Percentiles rank a stretch among this genome's conserved stretches.
Evolutionary conservation across 2,113 vertebrate species (phyloP).

Genomic region (Catharus bicknelli): DNA sequence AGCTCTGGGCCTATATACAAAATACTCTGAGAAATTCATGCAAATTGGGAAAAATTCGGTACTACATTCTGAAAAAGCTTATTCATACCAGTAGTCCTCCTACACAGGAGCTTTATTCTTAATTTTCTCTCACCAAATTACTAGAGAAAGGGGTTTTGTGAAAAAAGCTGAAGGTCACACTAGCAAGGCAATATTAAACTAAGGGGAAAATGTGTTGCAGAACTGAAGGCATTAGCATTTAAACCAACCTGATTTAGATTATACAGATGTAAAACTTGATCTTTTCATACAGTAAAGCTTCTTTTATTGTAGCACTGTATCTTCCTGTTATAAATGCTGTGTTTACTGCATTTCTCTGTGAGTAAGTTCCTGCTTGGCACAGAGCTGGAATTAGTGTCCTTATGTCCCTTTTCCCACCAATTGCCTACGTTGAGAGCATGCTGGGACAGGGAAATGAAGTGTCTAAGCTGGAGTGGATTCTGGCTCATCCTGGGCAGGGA

Average conservation of each 20-base stretch:
- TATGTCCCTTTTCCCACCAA: not conserved
- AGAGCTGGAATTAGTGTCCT: not conserved
- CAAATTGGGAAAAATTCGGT: slow-evolving; percentile 2
- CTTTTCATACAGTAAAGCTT: slow-evolving; percentile 35
- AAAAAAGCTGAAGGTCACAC: slow-evolving; percentile 15
- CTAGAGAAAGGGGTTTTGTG: slow-evolving; percentile 4
- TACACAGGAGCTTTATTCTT: slow-evolving; percentile 26
- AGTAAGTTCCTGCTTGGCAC: not conserved
- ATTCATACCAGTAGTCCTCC: not conserved
- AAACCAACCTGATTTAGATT: slow-evolving; percentile 45
- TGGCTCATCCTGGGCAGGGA: not conserved
- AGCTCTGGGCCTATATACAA: not conserved
- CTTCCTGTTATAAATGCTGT: not conserved
- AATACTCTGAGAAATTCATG: slow-evolving; percentile 7
- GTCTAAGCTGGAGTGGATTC: not conserved
- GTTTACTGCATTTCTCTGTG: slow-evolving; percentile 10
- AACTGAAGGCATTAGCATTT: slow-evolving; percentile 26
- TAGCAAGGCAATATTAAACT: slow-evolving; percentile 25
- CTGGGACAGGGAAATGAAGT: not conserved
- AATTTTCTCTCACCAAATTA: slow-evolving; percentile 13
- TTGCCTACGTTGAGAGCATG: not conserved
- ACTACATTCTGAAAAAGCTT: slow-evolving; percentile 15
- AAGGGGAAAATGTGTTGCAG: not conserved
- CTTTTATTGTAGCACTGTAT: slow-evolving; percentile 19
- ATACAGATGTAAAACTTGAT: slow-evolving; percentile 49